A percentile compares a stretch with the other conserved stretches of the same genome.
phyloP scores from a whole-genome alignment of 1,140 invertebrate species.

The Cecropterus lyciades region DNA sequence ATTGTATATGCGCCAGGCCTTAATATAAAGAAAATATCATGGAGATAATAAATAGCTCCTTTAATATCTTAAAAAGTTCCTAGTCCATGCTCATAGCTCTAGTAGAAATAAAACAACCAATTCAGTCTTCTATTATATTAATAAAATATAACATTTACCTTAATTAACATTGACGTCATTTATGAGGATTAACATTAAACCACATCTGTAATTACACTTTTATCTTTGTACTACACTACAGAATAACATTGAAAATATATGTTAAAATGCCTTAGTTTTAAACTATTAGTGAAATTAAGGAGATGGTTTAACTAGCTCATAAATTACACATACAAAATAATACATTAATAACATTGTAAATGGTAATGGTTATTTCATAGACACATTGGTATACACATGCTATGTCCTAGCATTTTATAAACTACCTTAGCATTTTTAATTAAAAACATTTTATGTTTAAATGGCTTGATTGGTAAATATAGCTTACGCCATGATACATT shows the following conservation, averaged over 20 bases:
- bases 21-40: no score
- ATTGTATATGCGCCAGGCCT: no score
- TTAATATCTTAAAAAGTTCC: no score
- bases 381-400: not conserved
- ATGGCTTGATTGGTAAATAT: no score
- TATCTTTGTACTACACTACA: constrained; percentile 1
- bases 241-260: not conserved
- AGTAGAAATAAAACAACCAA: no score
- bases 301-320: not conserved
- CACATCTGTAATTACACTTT: constrained; percentile 1
- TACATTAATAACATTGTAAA: not conserved
- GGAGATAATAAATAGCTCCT: no score
- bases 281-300: not conserved
- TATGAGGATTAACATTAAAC: not conserved
- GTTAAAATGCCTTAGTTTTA: not conserved
- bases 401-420: not conserved
- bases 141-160: constrained; percentile 16
- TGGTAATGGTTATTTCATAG: not conserved
- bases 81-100: no score
- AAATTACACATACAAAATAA: constrained; percentile 1
- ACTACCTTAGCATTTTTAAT: no score
- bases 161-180: constrained; percentile 14
- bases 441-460: no score
- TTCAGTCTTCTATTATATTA: constrained; percentile 8
- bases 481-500: no score